Conservation (phyloP, 2,888 invertebrate genomes). For the Zhuqinia jingwanae region DNA sequence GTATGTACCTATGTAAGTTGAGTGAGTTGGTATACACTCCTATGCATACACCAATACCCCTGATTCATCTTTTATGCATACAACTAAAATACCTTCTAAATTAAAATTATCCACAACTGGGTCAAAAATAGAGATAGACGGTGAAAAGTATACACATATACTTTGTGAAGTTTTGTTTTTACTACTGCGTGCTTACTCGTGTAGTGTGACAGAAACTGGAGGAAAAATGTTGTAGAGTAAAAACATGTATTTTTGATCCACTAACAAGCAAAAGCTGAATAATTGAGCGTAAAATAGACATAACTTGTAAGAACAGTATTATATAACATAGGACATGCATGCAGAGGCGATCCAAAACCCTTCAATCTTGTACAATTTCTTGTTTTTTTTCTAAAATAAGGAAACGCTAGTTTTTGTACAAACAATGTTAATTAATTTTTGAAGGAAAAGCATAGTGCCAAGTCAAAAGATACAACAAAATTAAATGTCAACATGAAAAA, state of each 20-base stretch:
- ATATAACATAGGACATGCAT: not conserved
- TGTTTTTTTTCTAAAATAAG: too few relatives aligned
- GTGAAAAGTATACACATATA: too few relatives aligned
- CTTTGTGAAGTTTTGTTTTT: slow-evolving; percentile 27
- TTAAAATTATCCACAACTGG: slow-evolving; percentile 63
- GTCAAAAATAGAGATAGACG: slow-evolving; percentile 38
- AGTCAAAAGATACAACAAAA: not conserved
- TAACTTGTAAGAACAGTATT: not conserved
- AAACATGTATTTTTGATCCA: too few relatives aligned
- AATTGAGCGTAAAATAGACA: slow-evolving; percentile 36
- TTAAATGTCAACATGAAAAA: not conserved
- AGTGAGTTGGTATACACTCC: not conserved
- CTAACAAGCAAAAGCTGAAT: not conserved
- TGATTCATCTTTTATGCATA: slow-evolving; percentile 68
- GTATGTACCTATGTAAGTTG: slow-evolving; percentile 6
- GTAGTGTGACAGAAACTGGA: not conserved
- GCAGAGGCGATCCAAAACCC: not conserved
- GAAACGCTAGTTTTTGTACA: too few relatives aligned
- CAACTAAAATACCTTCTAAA: slow-evolving; percentile 59
- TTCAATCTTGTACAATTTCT: not conserved
- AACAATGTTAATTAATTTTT: not conserved
- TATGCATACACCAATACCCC: slow-evolving; percentile 58
- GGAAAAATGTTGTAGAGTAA: not conserved
- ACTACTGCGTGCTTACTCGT: too few relatives aligned
- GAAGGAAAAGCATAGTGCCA: not conserved